These are phyloP conservation scores for Cotesia typhae DNA, from an alignment of 1,140 invertebrate genomes.

Conservation along the genomic window DNA sequence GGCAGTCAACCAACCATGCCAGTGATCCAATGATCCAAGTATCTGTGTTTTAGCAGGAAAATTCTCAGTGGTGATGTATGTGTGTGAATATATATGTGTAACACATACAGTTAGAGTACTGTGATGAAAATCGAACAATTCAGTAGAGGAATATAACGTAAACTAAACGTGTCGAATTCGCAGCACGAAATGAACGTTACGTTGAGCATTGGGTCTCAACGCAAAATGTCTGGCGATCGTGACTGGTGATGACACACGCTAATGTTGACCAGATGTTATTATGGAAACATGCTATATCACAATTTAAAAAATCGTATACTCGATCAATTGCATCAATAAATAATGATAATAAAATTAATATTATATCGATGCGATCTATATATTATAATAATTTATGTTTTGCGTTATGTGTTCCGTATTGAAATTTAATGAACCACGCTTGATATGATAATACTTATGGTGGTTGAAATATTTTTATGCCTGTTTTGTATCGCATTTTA, in stretches of 20 bases:
- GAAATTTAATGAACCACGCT: conserved; percentile 55
- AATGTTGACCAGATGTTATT: too few relatives aligned
- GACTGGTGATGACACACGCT: conserved; percentile 29
- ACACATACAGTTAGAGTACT: background rate
- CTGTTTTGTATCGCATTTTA: too few relatives aligned
- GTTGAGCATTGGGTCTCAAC: background rate
- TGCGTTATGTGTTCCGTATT: conserved; percentile 37
- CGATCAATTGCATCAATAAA: too few relatives aligned
- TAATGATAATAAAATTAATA: too few relatives aligned
- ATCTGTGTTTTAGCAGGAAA: too few relatives aligned
- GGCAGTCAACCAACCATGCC: too few relatives aligned
- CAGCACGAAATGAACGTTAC: conserved; percentile 22
- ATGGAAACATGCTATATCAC: too few relatives aligned
- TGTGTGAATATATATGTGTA: conserved; percentile 4
- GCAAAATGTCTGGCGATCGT: conserved; percentile 11
- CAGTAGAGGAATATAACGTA: conserved; percentile 10
- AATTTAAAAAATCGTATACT: too few relatives aligned
- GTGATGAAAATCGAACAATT: conserved; percentile 37
- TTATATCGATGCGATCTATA: too few relatives aligned
- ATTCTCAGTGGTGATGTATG: background rate
- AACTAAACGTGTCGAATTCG: conserved; percentile 36
- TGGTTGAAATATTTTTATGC: too few relatives aligned
- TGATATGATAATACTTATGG: background rate
- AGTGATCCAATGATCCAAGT: too few relatives aligned
- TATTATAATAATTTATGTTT: conserved; percentile 30